These are phyloP conservation scores for Dryocosmus kuriphilus DNA, from an alignment of 2,888 invertebrate species.

Conservation along the genomic window DNA sequence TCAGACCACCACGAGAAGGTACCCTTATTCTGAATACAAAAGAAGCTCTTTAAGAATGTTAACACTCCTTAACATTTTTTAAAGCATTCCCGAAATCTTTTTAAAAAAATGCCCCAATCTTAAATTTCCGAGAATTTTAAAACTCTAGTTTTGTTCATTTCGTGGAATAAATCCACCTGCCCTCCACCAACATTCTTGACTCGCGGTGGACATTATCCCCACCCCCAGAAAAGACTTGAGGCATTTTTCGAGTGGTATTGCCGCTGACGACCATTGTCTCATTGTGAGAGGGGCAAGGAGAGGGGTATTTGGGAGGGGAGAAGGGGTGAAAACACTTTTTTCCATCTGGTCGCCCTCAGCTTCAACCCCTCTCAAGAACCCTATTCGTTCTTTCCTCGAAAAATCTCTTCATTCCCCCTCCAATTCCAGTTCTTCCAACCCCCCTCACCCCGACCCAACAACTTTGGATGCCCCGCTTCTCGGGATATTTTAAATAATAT, in stretches of 20 bases:
- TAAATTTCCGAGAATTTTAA: neutral
- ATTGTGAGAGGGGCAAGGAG: constrained; percentile 62
- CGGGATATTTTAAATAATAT: constrained; percentile 71
- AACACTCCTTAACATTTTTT: neutral
- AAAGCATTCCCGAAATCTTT: neutral
- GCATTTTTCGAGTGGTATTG: constrained; percentile 70
- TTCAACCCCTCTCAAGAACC: constrained; percentile 21
- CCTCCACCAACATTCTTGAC: constrained; percentile 31
- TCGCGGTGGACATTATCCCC: constrained; percentile 6
- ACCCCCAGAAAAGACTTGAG: constrained; percentile 59
- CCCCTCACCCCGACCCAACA: neutral
- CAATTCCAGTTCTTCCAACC: neutral
- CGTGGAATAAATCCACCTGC: constrained; percentile 57
- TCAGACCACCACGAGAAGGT: no score
- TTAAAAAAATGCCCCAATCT: neutral
- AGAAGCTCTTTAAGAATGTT: no score
- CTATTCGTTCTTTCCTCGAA: neutral
- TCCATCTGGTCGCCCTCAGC: constrained; percentile 39
- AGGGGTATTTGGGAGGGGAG: no score
- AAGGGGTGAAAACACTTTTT: constrained; percentile 17
- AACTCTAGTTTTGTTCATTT: constrained; percentile 42
- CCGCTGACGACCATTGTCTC: constrained; percentile 70
- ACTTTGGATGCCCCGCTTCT: constrained; percentile 41
- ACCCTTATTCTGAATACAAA: no score
- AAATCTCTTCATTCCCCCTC: neutral